These are phyloP conservation scores for Hippocampus comes DNA, from an alignment of 2,113 vertebrate genomes.

Conservation along the genomic window DNA sequence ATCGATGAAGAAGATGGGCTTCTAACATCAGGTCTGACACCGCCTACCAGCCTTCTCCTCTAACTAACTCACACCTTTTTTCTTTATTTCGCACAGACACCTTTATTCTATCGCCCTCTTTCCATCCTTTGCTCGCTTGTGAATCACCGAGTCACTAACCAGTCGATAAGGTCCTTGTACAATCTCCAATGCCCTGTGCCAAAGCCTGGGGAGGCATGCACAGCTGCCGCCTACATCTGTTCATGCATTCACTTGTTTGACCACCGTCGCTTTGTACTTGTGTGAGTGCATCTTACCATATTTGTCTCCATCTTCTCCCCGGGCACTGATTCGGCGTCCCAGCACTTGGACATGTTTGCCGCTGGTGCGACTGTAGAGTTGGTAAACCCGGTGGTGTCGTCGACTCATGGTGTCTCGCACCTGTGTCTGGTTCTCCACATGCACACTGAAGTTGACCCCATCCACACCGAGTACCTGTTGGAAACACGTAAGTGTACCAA, in stretches of 20 bases:
- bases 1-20: constrained; percentile 72
- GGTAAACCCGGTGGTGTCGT: constrained; percentile 76
- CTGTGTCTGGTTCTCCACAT: constrained; percentile 80
- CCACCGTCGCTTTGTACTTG: constrained; percentile 56
- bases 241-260: constrained; percentile 59
- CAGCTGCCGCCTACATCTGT: constrained; percentile 39
- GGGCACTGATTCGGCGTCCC: constrained; percentile 73
- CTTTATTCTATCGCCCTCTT: constrained; percentile 29
- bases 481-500: constrained; percentile 9
- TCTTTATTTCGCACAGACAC: constrained; percentile 12
- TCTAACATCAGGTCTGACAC: constrained; percentile 59
- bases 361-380: constrained; percentile 79
- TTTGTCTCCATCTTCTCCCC: constrained; percentile 79
- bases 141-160: constrained; percentile 76
- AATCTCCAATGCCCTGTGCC: constrained; percentile 65
- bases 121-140: constrained; percentile 51
- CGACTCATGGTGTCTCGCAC: constrained; percentile 78
- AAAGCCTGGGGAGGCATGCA: constrained; percentile 57
- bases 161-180: constrained; percentile 75
- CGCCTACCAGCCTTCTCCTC: constrained; percentile 61
- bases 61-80: constrained; percentile 41
- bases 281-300: constrained; percentile 75
- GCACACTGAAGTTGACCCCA: constrained; percentile 78
- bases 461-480: constrained; percentile 76
- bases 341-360: constrained; percentile 79